Conservation (phyloP, 2,113 vertebrate species). For the Corapipo altera region DNA sequence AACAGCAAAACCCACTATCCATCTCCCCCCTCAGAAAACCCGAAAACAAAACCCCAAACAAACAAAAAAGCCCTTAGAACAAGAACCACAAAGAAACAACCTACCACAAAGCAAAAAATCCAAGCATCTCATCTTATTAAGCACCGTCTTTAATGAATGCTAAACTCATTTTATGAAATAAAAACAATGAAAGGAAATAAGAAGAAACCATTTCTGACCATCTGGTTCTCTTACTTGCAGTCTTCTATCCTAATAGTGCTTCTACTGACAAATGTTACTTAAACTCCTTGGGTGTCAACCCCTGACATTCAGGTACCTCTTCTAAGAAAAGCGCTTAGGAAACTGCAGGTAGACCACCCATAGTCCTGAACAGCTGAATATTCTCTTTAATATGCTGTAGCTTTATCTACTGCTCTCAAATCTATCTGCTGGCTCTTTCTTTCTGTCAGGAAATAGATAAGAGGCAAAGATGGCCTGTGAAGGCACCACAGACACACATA, state of each 20-base stretch:
- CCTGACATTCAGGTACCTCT: not conserved
- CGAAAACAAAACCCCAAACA: not conserved
- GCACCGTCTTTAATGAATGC: not conserved
- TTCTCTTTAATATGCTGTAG: not conserved
- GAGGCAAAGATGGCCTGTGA: not conserved
- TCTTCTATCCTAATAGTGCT: not conserved
- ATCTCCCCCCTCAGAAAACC: not conserved
- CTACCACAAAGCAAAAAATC: not conserved
- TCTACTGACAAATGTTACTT: not conserved
- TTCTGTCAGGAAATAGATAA: not conserved
- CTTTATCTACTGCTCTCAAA: not conserved
- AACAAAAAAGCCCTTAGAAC: not conserved
- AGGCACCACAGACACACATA: not conserved
- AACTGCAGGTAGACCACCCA: not conserved
- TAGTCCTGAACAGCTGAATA: not conserved
- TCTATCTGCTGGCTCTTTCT: not conserved
- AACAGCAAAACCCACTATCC: fast-evolving
- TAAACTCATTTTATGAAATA: not conserved
- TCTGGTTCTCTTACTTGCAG: not conserved
- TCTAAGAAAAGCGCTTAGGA: not conserved
- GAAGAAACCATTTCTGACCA: not conserved
- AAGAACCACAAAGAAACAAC: not conserved
- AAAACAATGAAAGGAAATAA: not conserved
- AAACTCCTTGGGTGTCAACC: not conserved
- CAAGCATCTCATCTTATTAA: not conserved